A percentile compares a stretch with the other conserved stretches of the same genome.
phyloP scores from a whole-genome alignment of 2,888 invertebrate species.

The Neelides folsomi region DNA sequence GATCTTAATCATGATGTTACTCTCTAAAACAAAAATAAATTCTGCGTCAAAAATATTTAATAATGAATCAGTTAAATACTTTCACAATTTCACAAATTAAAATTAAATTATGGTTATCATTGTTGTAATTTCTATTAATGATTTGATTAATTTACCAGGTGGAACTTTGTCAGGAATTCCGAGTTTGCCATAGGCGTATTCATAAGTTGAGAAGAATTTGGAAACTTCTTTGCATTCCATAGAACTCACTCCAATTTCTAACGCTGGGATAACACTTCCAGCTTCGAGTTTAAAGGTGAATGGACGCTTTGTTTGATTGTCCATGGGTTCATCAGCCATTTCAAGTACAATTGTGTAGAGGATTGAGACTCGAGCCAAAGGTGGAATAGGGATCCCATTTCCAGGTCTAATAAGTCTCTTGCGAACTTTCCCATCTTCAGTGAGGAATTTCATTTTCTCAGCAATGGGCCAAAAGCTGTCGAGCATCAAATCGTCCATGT shows the following conservation, averaged over 20 bases:
- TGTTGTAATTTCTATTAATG: no score
- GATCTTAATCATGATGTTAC: no score
- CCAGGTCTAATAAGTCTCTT: background rate
- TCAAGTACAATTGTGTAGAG: background rate
- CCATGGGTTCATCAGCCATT: slow-evolving; percentile 2
- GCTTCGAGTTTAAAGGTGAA: background rate
- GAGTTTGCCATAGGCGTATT: slow-evolving; percentile 3
- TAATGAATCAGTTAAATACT: no score
- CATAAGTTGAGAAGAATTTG: background rate
- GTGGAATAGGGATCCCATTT: background rate
- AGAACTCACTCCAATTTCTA: background rate
- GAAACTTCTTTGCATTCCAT: slow-evolving; percentile 2
- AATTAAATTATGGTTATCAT: no score
- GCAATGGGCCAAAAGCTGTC: background rate
- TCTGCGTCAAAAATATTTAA: no score
- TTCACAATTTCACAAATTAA: no score
- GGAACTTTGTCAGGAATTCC: background rate
- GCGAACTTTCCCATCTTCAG: background rate
- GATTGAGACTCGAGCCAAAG: background rate
- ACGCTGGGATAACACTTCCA: background rate
- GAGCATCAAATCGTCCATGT: no score
- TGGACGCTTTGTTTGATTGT: background rate
- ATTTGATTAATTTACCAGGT: background rate
- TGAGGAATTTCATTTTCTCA: background rate
- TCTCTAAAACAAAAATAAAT: no score